Percentiles rank a stretch among this genome's conserved stretches.
Conservation (phyloP, 2,797 vertebrate genomes). For the Lutjanus argentimaculatus region DNA sequence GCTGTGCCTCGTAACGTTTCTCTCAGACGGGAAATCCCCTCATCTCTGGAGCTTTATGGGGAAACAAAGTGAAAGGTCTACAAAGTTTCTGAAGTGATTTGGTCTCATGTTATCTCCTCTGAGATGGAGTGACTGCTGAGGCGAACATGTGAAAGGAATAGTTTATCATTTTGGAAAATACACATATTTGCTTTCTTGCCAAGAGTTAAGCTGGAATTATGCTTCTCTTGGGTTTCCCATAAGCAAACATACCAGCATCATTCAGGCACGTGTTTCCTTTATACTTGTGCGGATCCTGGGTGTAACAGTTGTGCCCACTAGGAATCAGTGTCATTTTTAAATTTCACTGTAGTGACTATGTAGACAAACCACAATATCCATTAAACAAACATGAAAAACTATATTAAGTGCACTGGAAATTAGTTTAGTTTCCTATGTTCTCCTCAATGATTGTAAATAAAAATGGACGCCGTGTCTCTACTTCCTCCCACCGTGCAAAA, state of each 20-base stretch:
- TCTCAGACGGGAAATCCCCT: constrained; percentile 51
- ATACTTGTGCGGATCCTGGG: not conserved
- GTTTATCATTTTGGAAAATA: not conserved
- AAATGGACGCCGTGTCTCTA: too few species aligned
- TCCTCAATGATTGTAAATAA: too few species aligned
- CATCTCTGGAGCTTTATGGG: constrained; percentile 36
- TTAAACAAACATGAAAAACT: not conserved
- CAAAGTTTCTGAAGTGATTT: constrained; percentile 37
- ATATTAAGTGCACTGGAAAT: not conserved
- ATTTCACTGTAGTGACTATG: not conserved
- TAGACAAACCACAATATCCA: not conserved
- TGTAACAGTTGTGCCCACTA: not conserved
- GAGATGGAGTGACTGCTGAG: constrained; percentile 20
- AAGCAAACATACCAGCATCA: not conserved
- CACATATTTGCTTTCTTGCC: not conserved
- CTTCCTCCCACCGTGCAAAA: too few species aligned
- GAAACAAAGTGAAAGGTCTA: constrained; percentile 21
- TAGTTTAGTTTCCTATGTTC: too few species aligned
- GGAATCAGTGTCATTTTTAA: too few species aligned
- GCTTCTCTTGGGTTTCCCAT: not conserved
- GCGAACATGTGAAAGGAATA: not conserved
- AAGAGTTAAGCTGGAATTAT: not conserved
- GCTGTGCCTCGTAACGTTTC: constrained; percentile 38
- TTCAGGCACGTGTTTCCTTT: not conserved
- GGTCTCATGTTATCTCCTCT: constrained; percentile 40